Evolutionary conservation across 2,888 invertebrate species (phyloP).

Genomic region (Meteorus cinctellus): DNA sequence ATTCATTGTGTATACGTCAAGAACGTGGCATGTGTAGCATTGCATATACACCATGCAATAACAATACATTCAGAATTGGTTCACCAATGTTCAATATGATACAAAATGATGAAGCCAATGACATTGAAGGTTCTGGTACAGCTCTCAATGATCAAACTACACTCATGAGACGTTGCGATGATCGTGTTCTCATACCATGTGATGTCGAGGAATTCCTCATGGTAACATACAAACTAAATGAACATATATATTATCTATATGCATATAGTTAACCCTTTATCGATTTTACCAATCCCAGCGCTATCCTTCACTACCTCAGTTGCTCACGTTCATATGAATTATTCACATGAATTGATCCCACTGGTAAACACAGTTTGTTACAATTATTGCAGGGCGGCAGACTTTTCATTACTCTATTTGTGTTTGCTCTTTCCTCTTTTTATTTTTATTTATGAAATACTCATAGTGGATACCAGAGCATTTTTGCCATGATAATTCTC

Average conservation of each 20-base stretch:
- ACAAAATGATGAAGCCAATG: constrained; percentile 37
- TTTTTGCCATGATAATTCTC: background rate
- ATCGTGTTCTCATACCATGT: constrained; percentile 87
- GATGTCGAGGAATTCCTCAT: constrained; percentile 89
- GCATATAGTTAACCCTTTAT: constrained; percentile 13
- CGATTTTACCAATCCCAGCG: constrained; percentile 25
- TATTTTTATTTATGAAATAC: background rate
- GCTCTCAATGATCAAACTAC: constrained; percentile 71
- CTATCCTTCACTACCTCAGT: constrained; percentile 18
- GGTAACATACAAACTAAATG: constrained; percentile 67
- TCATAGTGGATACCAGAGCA: background rate
- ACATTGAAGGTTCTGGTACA: constrained; percentile 68
- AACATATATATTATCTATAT: background rate
- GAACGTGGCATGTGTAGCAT: constrained; percentile 84
- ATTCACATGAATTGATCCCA: constrained; percentile 36
- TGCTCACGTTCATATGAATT: constrained; percentile 27
- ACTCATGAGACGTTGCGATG: constrained; percentile 77
- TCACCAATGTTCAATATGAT: constrained; percentile 65
- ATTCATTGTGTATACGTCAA: constrained; percentile 84
- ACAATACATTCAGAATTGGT: constrained; percentile 85
- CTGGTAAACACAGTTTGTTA: constrained; percentile 28
- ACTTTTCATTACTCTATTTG: background rate
- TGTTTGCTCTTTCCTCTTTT: background rate
- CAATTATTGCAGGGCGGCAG: constrained; percentile 22
- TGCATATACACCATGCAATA: constrained; percentile 84